These are phyloP conservation scores for Micromys minutus DNA, from an alignment of 2,113 vertebrate species.

Conservation along the genomic window DNA sequence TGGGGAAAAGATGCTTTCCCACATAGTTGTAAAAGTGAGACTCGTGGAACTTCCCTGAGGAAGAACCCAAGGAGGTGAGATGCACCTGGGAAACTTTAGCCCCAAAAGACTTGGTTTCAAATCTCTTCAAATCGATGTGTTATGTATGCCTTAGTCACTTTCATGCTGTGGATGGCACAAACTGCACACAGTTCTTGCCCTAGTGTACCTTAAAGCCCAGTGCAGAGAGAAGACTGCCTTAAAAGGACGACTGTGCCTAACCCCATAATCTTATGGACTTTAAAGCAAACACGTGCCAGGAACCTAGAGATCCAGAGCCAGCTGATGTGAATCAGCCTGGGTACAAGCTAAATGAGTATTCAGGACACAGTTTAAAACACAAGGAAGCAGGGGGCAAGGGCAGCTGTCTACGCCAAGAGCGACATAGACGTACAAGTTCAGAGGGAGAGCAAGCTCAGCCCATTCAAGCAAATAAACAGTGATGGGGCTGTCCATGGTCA, in stretches of 20 bases:
- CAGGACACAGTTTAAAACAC: not conserved
- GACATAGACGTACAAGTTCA: too few species aligned
- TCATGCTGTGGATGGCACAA: not conserved
- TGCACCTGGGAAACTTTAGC: not conserved
- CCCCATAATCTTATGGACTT: not conserved
- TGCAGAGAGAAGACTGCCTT: not conserved
- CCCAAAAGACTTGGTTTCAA: conserved; percentile 17
- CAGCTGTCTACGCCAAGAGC: not conserved
- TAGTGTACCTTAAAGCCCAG: not conserved
- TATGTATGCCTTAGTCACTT: not conserved
- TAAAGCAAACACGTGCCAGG: not conserved
- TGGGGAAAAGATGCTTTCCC: not conserved
- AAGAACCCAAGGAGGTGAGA: not conserved
- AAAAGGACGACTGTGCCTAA: not conserved
- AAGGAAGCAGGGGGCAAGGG: not conserved
- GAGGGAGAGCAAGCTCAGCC: not conserved
- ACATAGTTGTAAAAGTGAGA: not conserved
- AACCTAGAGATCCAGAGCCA: not conserved
- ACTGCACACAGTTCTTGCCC: not conserved
- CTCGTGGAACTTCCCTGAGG: not conserved
- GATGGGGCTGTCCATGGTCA: not conserved
- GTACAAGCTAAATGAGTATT: not conserved
- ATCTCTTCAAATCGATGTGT: not conserved
- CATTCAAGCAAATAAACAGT: not conserved
- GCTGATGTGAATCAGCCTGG: not conserved